A percentile compares a stretch with the other conserved stretches of the same genome.
phyloP scores from a whole-genome alignment of 2,797 vertebrate species.

The Melanotaenia nigrans region DNA sequence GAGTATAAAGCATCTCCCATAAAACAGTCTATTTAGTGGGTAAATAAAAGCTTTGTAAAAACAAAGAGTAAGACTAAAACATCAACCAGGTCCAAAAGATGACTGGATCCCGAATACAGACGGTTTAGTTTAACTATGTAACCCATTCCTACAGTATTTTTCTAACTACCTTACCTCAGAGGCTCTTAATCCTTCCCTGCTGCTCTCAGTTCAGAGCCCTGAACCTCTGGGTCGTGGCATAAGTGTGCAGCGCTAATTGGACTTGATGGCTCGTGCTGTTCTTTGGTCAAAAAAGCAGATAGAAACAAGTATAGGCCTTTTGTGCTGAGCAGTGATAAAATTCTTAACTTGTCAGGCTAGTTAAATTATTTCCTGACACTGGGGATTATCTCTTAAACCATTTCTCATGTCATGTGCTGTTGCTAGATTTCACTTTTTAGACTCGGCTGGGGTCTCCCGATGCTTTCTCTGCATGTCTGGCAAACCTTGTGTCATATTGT shows the following conservation, averaged over 20 bases:
- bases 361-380: constrained; percentile 51
- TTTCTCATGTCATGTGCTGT: constrained; percentile 19
- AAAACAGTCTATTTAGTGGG: constrained; percentile 56
- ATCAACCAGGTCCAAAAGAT: constrained; percentile 26
- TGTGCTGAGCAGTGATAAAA: constrained; percentile 58
- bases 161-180: constrained; percentile 37
- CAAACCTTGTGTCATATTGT: constrained; percentile 27
- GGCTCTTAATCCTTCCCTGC: constrained; percentile 62
- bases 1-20: constrained; percentile 39
- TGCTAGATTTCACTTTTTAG: constrained; percentile 38
- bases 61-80: constrained; percentile 27
- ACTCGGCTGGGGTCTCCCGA: constrained; percentile 13
- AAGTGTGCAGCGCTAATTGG: constrained; percentile 64
- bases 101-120: constrained; percentile 29
- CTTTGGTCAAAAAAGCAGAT: constrained; percentile 61
- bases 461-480: constrained; percentile 33
- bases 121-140: constrained; percentile 37
- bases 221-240: constrained; percentile 55
- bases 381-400: constrained; percentile 51
- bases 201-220: constrained; percentile 40
- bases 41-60: constrained; percentile 48
- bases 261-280: constrained; percentile 75
- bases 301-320: constrained; percentile 64
- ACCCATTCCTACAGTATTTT: constrained; percentile 29
- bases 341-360: constrained; percentile 64